Evolutionary conservation across 2,113 vertebrate species (phyloP).

Genomic region (Caretta caretta): DNA sequence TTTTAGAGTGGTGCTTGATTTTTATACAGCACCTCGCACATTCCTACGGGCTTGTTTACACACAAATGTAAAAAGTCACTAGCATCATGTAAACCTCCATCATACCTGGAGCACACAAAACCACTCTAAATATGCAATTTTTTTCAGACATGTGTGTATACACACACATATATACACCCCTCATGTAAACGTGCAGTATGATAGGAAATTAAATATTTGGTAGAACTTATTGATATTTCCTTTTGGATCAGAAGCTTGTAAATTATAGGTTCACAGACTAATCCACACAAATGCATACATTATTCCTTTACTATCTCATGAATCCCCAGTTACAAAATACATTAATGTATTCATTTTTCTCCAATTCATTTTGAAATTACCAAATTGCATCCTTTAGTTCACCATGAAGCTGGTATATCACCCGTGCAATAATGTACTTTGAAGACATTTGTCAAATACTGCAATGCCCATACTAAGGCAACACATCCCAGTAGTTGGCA

Average conservation of each 20-base stretch:
- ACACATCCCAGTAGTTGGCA: conserved; percentile 73
- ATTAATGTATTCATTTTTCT: neutral
- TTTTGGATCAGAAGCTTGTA: neutral
- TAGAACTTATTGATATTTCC: neutral
- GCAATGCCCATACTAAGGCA: conserved; percentile 82
- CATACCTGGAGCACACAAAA: neutral
- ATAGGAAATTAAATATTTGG: neutral
- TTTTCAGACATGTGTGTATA: too few relatives aligned
- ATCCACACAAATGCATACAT: neutral
- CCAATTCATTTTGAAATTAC: neutral
- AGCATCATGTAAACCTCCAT: neutral
- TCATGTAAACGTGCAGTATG: neutral
- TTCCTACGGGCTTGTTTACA: neutral
- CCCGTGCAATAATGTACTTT: conserved; percentile 22
- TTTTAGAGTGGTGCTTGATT: neutral
- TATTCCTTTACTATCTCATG: rapidly evolving
- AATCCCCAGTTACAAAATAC: neutral
- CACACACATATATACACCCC: neutral
- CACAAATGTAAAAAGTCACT: neutral
- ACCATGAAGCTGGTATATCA: conserved; percentile 29
- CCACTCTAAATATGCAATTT: neutral
- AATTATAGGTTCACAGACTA: neutral
- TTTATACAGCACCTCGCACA: neutral
- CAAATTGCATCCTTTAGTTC: neutral
- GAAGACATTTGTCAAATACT: conserved; percentile 54